Base-by-base conservation (phyloP, 2,888 invertebrate genomes). In the Suillia variegata region DNA sequence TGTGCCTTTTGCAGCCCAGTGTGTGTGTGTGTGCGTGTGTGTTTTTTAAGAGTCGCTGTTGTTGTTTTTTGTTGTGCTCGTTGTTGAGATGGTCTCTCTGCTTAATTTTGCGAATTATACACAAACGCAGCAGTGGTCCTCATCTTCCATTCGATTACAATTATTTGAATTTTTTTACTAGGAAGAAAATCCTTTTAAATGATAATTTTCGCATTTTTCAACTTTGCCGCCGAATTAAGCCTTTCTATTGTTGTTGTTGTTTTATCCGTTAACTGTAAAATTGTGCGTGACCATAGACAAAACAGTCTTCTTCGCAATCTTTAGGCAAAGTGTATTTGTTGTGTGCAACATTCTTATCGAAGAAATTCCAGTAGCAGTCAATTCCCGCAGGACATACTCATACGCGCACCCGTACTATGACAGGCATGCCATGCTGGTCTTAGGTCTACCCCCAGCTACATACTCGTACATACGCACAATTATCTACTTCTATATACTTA, bases 1-100 rank as follows among this genome's bases (percentile, higher is more conserved):
- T 8, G 52, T 13, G 12, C 17, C 4, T 31, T 24, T 17, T 21
- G 24, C 24, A 4, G 21, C 12, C 33, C 26, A 4, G 13, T 6
- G 6, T 52, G 52, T 6, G 26, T 13, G 12, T 15, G 54, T 59
- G 55, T 62, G 65, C 58, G 54, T 63, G 56, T 52, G 42, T 45
- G 50, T 59, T 62, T 61, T 56, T 58, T 61, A 61, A 59, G 59
- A 58, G 57, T 20, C 34, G 54, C 22, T 52, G 58, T 61, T 34
- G 59, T 62, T 54, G 51, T 58, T 42, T 42, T 42, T 17, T 17
- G 26, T 26, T 26, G 26, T 10, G n/a, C 26, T 26, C 26, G 26
- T 26, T 10, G 26, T 26, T 10, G 26, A 26, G 26, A 26, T 10
- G 26, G 10, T 26, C 10, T 26, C 6, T 26, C 10, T 26, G 5